These are phyloP conservation scores for Rhinophrynus dorsalis DNA, from an alignment of 2,797 vertebrate species.

Conservation along the genomic window DNA sequence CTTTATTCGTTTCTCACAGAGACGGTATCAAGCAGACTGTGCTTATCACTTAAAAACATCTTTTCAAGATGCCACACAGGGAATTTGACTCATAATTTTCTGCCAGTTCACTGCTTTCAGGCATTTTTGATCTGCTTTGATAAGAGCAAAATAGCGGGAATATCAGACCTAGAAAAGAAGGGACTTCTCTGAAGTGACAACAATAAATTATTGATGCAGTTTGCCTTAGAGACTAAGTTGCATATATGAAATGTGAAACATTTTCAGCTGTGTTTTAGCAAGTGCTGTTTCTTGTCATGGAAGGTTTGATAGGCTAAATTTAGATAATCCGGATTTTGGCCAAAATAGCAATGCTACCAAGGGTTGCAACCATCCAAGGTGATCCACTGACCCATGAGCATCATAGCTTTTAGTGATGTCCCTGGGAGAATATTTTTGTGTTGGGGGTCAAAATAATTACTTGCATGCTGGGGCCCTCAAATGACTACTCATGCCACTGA, in stretches of 20 bases:
- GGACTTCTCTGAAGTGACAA: constrained; percentile 26
- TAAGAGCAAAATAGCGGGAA: constrained; percentile 34
- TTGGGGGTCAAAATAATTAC: too few relatives aligned
- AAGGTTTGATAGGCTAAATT: too few relatives aligned
- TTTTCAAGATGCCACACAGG: constrained; percentile 17
- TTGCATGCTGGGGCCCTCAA: too few relatives aligned
- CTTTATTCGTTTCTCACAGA: constrained; percentile 15
- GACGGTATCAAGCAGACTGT: background rate
- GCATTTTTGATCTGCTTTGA: constrained; percentile 44
- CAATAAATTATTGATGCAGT: constrained; percentile 46
- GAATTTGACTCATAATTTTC: constrained; percentile 29
- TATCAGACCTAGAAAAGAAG: constrained; percentile 15
- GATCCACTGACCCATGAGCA: too few relatives aligned
- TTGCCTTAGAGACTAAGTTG: constrained; percentile 1
- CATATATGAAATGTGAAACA: background rate
- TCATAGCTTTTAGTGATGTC: too few relatives aligned
- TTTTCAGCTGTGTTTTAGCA: background rate
- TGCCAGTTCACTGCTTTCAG: constrained; percentile 29
- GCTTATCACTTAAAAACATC: constrained; percentile 39
- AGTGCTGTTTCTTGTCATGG: too few relatives aligned
- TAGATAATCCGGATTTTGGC: too few relatives aligned
- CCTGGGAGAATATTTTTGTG: too few relatives aligned
- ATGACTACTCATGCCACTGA: too few relatives aligned
- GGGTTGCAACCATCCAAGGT: too few relatives aligned
- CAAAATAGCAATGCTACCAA: too few relatives aligned